A percentile compares a stretch with the other conserved stretches of the same genome.
Conservation (phyloP, 2,888 invertebrate genomes). For the Dorcus parallelipipedus region DNA sequence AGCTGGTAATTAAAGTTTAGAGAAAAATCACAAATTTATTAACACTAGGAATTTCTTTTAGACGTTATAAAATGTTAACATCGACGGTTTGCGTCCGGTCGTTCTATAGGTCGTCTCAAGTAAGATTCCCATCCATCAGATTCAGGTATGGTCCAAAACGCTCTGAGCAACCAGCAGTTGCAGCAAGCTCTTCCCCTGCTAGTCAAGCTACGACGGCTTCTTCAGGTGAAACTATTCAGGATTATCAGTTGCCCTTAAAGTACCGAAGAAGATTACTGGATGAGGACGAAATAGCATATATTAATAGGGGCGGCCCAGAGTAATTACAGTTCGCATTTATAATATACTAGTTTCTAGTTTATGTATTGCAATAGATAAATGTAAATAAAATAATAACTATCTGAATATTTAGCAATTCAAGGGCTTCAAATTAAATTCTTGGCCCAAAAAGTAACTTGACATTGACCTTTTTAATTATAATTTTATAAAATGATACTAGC, state of each 20-base stretch:
- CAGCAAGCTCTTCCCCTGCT: constrained; percentile 12
- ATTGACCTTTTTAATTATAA: no score
- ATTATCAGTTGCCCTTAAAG: constrained; percentile 43
- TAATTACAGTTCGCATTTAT: background rate
- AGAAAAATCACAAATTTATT: no score
- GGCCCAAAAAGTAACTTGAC: no score
- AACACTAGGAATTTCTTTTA: background rate
- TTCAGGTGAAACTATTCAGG: constrained; percentile 37
- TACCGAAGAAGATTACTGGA: constrained; percentile 40
- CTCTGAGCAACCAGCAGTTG: constrained; percentile 14
- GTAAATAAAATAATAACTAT: no score
- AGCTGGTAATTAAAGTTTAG: no score
- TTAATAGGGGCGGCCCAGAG: constrained; percentile 44
- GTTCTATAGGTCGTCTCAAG: constrained; percentile 32
- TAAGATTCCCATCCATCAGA: constrained; percentile 38
- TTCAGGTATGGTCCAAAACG: constrained; percentile 41
- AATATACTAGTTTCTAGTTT: no score
- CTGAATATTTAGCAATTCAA: no score
- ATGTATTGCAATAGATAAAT: no score
- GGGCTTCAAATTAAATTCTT: no score
- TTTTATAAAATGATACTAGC: no score
- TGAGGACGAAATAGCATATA: constrained; percentile 45
- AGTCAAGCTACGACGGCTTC: constrained; percentile 10
- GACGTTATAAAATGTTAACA: constrained; percentile 13
- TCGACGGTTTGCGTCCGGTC: constrained; percentile 25